These are phyloP conservation scores for Lithosia quadra DNA, from an alignment of 2,888 invertebrate species.

Conservation along the genomic window DNA sequence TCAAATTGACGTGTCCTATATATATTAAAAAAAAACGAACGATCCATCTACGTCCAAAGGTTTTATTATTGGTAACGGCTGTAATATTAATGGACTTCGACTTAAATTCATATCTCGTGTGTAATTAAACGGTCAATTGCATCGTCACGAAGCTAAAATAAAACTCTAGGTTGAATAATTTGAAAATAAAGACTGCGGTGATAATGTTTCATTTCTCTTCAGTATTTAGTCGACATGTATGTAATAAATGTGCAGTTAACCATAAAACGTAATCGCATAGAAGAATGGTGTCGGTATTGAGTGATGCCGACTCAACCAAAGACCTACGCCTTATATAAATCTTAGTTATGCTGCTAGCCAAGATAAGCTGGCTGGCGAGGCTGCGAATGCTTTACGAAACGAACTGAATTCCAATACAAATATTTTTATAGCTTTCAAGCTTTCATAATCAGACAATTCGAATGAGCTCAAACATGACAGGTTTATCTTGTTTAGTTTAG, in stretches of 20 bases:
- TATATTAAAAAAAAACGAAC: constrained; percentile 9
- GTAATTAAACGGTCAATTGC: constrained; percentile 56
- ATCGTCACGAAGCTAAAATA: constrained; percentile 58
- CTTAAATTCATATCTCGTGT: constrained; percentile 34
- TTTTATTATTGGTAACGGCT: constrained; percentile 17
- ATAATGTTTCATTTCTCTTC: constrained; percentile 56
- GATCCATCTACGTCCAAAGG: not conserved
- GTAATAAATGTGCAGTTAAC: constrained; percentile 67
- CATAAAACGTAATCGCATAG: constrained; percentile 50
- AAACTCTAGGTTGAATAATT: constrained; percentile 49
- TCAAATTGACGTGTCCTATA: too few species aligned
- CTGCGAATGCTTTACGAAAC: not conserved
- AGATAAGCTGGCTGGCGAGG: not conserved
- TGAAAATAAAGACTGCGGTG: constrained; percentile 51
- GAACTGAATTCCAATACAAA: not conserved
- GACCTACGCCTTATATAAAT: constrained; percentile 22
- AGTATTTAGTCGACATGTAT: constrained; percentile 54
- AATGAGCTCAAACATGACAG: too few species aligned
- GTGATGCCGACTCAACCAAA: constrained; percentile 8
- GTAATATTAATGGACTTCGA: constrained; percentile 24
- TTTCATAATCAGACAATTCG: too few species aligned
- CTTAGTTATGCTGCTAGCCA: constrained; percentile 15
- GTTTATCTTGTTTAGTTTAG: too few species aligned
- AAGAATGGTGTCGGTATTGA: constrained; percentile 10
- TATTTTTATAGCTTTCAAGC: too few species aligned